These are phyloP conservation scores for Tenthredo scrophulariae DNA, from an alignment of 2,888 invertebrate genomes.

Conservation along the genomic window DNA sequence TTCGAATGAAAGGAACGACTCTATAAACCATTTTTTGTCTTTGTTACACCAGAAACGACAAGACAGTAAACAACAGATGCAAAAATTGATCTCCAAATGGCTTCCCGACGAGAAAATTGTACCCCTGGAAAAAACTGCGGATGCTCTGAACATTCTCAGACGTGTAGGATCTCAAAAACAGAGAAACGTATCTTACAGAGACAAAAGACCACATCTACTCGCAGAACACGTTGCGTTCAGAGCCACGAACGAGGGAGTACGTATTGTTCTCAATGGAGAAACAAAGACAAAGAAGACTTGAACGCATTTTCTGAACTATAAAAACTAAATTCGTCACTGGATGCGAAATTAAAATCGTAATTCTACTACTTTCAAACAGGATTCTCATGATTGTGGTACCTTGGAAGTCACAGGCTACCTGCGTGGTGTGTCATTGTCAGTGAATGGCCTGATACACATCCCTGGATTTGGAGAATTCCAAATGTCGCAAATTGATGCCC, in stretches of 20 bases:
- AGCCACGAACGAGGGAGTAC: constrained; percentile 77
- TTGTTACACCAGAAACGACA: constrained; percentile 81
- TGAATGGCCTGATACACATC: constrained; percentile 93
- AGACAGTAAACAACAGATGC: constrained; percentile 84
- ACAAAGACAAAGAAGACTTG: constrained; percentile 56
- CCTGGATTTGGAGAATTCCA: constrained; percentile 97
- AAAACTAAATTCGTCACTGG: constrained; percentile 56
- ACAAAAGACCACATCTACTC: constrained; percentile 90
- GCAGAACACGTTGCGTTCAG: constrained; percentile 89
- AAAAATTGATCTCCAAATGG: constrained; percentile 84
- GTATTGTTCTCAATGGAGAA: constrained; percentile 49
- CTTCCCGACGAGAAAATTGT: constrained; percentile 91
- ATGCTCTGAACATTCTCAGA: constrained; percentile 87
- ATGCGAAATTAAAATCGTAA: neutral
- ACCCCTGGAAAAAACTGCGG: constrained; percentile 86
- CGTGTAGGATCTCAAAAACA: constrained; percentile 92
- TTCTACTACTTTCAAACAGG: constrained; percentile 58
- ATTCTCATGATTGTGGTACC: constrained; percentile 81
- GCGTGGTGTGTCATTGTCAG: constrained; percentile 90
- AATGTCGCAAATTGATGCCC: constrained; percentile 88
- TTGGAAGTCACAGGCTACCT: constrained; percentile 93
- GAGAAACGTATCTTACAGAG: constrained; percentile 86
- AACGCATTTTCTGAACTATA: neutral
- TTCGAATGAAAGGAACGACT: neutral
- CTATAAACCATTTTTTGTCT: neutral